Evolutionary conservation across 2,113 vertebrate species (phyloP), one percentile per base, ranked within the genome.

Genomic region (Forbesichthys papilliferus): DNA sequence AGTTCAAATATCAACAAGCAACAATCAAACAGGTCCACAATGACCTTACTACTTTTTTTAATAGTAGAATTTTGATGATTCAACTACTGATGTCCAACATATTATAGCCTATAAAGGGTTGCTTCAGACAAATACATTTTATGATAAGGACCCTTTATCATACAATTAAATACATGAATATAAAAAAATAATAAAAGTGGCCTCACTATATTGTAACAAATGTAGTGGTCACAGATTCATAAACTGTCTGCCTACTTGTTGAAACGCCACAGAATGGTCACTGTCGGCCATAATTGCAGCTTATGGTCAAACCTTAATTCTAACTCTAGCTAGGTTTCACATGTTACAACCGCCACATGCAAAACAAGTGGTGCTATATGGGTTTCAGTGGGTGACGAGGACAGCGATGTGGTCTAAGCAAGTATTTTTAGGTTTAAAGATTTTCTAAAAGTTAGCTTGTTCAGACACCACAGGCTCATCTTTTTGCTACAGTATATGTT

Each of bases 261-360:
- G 57, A 48, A 60, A 73, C 11, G 61, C 87, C 83, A 52, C 83
- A 81, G 58, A 78, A 74, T 66, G 73, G 71, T 33, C 74, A 70
- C 78, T 57, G 68, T 14, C 9, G 3, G 81, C 83, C 85, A 80
- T 84, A 88, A 90, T 90, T 86, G 63, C 66, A 82, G 53, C 73
- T 75, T 86, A 74, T 3, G 83, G 85, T 72, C 20, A 33, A 6
- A 71, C 79, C 78, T 48, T 83, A 86, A 88, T 84, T 80, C 79
- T 85, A 86, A 11, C 85, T 79, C 81, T 54, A 56, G 78, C 64
- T n/a, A 7, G n/a, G 61, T 56, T 73, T 59, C 75, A 69, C 84
- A 71, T 66, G 71, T 77, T 84, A 69, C 55, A n/a, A 13, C 66
- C 67, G 69, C 57, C 52, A 69, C 59, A 76, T 64, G 68, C 58